Base-by-base conservation (phyloP, 2,113 vertebrate species). In the Prinia subflava region DNA sequence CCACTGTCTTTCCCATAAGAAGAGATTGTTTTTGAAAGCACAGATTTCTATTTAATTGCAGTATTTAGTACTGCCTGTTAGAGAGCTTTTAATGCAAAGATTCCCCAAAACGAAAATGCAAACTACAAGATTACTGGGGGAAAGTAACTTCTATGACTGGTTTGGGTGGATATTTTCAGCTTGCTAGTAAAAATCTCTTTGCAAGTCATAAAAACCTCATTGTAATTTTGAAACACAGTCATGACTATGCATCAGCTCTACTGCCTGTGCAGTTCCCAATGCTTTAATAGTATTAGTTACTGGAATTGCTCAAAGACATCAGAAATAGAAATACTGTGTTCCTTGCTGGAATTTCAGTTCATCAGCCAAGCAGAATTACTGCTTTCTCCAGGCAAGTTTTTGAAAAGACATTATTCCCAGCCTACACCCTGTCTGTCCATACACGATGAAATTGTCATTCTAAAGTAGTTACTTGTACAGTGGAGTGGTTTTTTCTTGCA, bases 341-440 rank as follows among this genome's bases (percentile, higher is more conserved):
- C 87, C 64, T 78, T 62, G 42, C 47, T 91, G 93, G 95, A 94
- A 92, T 88, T 93, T 93, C 82, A 74, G 64, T 80, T 59, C 65
- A 56, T 25, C 42, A 27, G 90, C 93, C 90, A 93, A 91, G 60
- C 13, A 94, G 90, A 85, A 85, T 78, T 83, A 56, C 63, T 74
- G 44, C 68, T 76, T 96, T 91, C 67, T 92, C 39, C 64, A 74
- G 60, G 33, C 47, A 49, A 83, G 52, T 41, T 88, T 94, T 78
- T 90, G 71, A 74, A 90, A 78, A 69, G 53, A 37, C 27, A 1
- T 75, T 74, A 65, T 74, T 86, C 33, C 57, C 30, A 67, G 64
- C 15, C 71, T 94, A 77, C 18, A 55, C 27, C 52, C 49, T 85
- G 41, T 52, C 73, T 85, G 71, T 68, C 50, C 70, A 62, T 74